Base-by-base conservation (phyloP, 2,888 invertebrate species). In the Ryuthela nishihirai region DNA sequence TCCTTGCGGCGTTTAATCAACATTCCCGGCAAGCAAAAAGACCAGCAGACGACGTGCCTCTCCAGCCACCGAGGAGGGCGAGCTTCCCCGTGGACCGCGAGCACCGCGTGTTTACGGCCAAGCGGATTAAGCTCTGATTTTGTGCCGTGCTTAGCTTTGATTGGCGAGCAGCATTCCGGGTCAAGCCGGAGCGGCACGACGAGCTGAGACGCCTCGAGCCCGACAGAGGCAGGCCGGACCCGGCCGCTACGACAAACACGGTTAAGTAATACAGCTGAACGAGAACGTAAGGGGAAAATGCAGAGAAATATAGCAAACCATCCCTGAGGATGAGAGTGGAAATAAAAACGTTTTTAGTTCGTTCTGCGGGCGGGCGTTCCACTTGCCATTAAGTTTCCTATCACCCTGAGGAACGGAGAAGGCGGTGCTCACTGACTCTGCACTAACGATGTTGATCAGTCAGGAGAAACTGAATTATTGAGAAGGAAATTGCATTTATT, bases 1-100 rank as follows among this genome's bases (percentile, higher is more conserved):
- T 47, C 52, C 58, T 59, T 43, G 58, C 47, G 58, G 58, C 58
- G 58, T 59, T 59, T 59, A 59, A 59, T 59, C 58, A 59, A 59
- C 52, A 59, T 59, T 59, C 50, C 53, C 53, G 58, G 53, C 53
- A 38, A 52, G 58, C 58, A 47, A 53, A 53, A 52, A 48, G 52
- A 47, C 52, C 47, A 42, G 56, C 50, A 35, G 43, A 34, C 49
- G 55, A 50, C 56, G 56, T 41, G 56, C 49, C 49, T 55, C 55
- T 48, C 32, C 39, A 25, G 35, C 41, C 15, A 24, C 24, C 15
- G n/a, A n/a, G n/a, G n/a, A n/a, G 45, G 35, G 20, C 3, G 38
- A 39, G 45, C n/a, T n/a, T n/a, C n/a, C n/a, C n/a, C n/a, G n/a
- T n/a, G 45, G 47, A 47, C 20, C 24, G 34, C 34, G 35, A 39